Percentiles rank a stretch among this genome's conserved stretches.
These are phyloP conservation scores for Micronycteris hirsuta DNA, from an alignment of 2,113 vertebrate species.

Conservation along the genomic window DNA sequence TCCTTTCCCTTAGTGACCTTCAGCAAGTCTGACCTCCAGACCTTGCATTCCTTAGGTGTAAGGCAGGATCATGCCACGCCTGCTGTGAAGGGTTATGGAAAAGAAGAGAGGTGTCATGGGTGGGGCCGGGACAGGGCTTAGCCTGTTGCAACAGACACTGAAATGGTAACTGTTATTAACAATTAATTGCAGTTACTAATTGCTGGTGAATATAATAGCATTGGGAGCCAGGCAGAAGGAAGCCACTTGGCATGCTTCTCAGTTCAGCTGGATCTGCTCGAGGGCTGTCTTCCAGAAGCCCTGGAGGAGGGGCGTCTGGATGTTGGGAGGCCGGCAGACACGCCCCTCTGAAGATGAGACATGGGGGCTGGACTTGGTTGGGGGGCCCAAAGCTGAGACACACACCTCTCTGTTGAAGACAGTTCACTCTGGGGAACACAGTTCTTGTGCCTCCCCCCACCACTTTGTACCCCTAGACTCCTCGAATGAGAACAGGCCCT, in stretches of 20 bases:
- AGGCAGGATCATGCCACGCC: accelerated
- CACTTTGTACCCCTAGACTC: neutral
- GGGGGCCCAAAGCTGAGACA: neutral
- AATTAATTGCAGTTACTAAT: slow-evolving; percentile 56
- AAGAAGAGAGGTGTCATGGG: neutral
- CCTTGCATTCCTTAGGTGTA: neutral
- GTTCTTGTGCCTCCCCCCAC: neutral
- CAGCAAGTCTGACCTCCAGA: neutral
- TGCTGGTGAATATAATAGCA: slow-evolving; percentile 27
- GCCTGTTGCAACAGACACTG: neutral
- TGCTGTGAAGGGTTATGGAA: neutral
- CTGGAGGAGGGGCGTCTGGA: neutral
- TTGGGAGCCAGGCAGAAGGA: slow-evolving; percentile 31
- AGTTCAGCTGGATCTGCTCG: neutral
- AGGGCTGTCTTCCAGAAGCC: slow-evolving; percentile 33
- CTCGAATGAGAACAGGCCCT: neutral
- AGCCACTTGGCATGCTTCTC: slow-evolving; percentile 47
- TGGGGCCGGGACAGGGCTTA: neutral
- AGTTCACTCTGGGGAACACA: neutral
- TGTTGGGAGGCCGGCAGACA: slow-evolving; percentile 4
- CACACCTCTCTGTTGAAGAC: neutral
- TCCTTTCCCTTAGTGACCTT: neutral
- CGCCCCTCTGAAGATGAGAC: neutral
- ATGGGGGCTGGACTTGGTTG: no score
- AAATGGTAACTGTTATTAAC: slow-evolving; percentile 40